Conservation (phyloP, 2,888 invertebrate genomes). For the Drosophila anomelani region DNA sequence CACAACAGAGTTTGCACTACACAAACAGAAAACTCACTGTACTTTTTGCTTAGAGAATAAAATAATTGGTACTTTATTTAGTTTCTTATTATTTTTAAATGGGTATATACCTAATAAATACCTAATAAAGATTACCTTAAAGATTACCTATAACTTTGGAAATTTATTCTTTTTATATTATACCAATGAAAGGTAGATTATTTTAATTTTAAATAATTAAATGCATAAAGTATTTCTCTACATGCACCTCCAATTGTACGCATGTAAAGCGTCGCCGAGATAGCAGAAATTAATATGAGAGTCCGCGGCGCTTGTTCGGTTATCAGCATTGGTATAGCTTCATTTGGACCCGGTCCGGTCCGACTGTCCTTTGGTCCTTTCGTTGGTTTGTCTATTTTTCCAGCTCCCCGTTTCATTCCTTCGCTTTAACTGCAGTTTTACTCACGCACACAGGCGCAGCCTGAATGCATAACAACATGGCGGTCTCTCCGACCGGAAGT, state of each 20-base stretch:
- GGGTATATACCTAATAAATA: background rate
- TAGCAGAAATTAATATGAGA: constrained; percentile 73
- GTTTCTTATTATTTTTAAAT: background rate
- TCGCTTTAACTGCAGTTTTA: constrained; percentile 63
- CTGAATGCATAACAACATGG: constrained; percentile 71
- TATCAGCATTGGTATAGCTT: constrained; percentile 74
- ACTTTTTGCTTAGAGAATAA: too few relatives aligned
- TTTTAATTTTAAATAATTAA: too few relatives aligned
- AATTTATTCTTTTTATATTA: too few relatives aligned
- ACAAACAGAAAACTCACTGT: constrained; percentile 26
- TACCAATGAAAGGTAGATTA: too few relatives aligned
- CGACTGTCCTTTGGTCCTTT: constrained; percentile 38
- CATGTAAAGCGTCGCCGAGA: constrained; percentile 67
- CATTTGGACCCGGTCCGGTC: constrained; percentile 53
- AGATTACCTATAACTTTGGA: too few relatives aligned
- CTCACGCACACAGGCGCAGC: constrained; percentile 27
- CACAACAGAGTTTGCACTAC: constrained; percentile 37
- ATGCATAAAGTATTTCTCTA: background rate
- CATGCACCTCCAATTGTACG: constrained; percentile 43
- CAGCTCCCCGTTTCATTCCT: constrained; percentile 40
- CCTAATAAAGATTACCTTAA: background rate
- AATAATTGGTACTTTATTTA: too few relatives aligned
- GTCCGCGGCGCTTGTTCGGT: constrained; percentile 47
- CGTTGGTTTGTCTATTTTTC: constrained; percentile 31
- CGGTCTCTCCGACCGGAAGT: constrained; percentile 73